Evolutionary conservation across 1,140 invertebrate species (phyloP).

Genomic region (Drosophila eugracilis): DNA sequence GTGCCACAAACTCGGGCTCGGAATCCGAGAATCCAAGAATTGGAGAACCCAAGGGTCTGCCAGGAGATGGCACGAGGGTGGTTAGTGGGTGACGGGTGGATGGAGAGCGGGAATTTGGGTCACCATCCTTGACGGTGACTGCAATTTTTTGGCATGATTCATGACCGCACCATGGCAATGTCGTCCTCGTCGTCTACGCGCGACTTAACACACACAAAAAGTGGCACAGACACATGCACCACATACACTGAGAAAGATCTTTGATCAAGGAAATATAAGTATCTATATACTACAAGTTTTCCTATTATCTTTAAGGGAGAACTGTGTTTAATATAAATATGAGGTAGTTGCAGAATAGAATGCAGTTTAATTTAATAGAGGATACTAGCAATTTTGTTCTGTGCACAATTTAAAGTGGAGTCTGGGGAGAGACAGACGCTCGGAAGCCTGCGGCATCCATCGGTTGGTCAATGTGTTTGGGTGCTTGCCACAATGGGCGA

Average conservation of each 20-base stretch:
- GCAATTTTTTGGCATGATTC: conserved; percentile 78
- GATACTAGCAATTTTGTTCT: background rate
- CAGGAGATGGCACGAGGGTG: background rate
- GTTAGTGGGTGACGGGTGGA: background rate
- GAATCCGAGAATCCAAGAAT: conserved; percentile 9
- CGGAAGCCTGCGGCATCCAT: conserved; percentile 28
- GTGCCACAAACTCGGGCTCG: conserved; percentile 3
- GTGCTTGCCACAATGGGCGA: conserved; percentile 41
- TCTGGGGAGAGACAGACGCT: conserved; percentile 19
- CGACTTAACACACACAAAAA: conserved; percentile 69
- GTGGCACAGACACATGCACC: conserved; percentile 22
- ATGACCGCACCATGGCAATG: conserved; percentile 62
- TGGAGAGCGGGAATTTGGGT: conserved; percentile 58
- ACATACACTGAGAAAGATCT: conserved; percentile 21
- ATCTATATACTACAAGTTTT: too few species aligned
- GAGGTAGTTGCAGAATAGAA: too few species aligned
- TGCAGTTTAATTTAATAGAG: too few species aligned
- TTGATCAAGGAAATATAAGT: too few species aligned
- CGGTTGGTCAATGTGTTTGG: conserved; percentile 40
- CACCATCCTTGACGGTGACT: conserved; percentile 58
- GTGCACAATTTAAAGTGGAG: conserved; percentile 4
- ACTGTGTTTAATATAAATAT: too few species aligned
- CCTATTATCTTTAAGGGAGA: too few species aligned
- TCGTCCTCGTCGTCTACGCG: conserved; percentile 52
- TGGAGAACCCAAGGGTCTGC: conserved; percentile 3